Evolutionary conservation across 1,140 invertebrate species (phyloP), one percentile per base, ranked within the genome.

Genomic region (Onthophagus taurus): DNA sequence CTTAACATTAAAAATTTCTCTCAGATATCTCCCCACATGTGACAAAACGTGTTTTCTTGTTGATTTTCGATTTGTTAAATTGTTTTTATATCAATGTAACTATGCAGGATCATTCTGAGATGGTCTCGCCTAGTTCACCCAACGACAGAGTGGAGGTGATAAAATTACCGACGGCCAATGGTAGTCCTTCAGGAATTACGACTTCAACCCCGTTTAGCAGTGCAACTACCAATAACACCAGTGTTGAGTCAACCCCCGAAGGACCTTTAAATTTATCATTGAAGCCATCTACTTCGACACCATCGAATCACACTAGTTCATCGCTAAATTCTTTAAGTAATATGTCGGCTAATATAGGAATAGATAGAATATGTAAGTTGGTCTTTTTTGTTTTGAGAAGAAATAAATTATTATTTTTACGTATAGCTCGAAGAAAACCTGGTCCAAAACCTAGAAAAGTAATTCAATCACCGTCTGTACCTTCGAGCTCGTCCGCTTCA

Each of bases 181-280:
- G 65, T 14, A 63, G 62, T 43, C 57, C 59, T 21, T 54, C 57
- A 12, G 57, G 57, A 38, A 58, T 58, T 34, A 49, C 43, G 8
- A 37, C 44, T 20, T 50, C 53, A 23, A 47, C 50, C 13, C 52
- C 42, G 34, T 43, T 24, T 26, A 49, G 39, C 24, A 11, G 21
- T 29, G 9, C 29, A 18, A 20, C 13, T 18, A 42, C 14, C 30
- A 47, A 41, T 41, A 46, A 33, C 31, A 18, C 33, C 26, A 44
- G 38, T 13, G 13, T 23, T 18, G 31, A 73, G 4, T 68, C 71
- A 44, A 76, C 81, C 30, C 74, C 74, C 3, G 85, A 89, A 54
- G 76, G 81, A 1, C 85, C 85, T 0, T 70, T 89, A 12, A 88
- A 89, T 65, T 72, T 89, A 1, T 88, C 83, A 3, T 66, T 88